phyloP scores from a whole-genome alignment of 2,113 vertebrate species.

The Globicephala melas region DNA sequence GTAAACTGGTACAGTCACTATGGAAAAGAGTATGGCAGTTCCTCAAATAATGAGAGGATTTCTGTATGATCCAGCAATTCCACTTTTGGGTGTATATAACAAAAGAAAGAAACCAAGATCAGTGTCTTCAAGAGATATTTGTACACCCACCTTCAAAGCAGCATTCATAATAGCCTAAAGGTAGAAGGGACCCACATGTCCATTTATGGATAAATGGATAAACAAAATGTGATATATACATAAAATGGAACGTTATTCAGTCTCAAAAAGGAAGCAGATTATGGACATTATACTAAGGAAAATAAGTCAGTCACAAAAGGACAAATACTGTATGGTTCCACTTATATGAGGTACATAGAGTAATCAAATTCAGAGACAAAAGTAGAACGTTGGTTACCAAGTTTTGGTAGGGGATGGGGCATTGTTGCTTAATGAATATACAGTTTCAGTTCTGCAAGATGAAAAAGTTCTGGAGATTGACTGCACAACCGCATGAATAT shows the following conservation, averaged over 20 bases:
- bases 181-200: background rate
- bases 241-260: background rate
- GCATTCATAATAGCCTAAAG: background rate
- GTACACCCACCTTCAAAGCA: background rate
- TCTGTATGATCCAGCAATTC: background rate
- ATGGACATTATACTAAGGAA: background rate
- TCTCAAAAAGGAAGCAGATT: background rate
- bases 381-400: background rate
- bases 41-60: background rate
- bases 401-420: background rate
- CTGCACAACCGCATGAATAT: background rate
- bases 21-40: background rate
- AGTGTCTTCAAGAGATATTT: background rate
- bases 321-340: background rate
- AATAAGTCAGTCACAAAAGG: background rate
- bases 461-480: background rate
- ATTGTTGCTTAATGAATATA: background rate
- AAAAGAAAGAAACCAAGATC: no score
- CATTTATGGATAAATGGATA: background rate
- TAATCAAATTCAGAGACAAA: background rate
- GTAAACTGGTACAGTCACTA: background rate
- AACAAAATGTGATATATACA: background rate
- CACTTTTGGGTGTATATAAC: background rate
- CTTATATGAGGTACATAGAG: background rate
- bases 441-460: background rate